A percentile compares a stretch with the other conserved stretches of the same genome.
Evolutionary conservation across 2,888 invertebrate species (phyloP).

Genomic region (Caenorhabditis macrosperma): DNA sequence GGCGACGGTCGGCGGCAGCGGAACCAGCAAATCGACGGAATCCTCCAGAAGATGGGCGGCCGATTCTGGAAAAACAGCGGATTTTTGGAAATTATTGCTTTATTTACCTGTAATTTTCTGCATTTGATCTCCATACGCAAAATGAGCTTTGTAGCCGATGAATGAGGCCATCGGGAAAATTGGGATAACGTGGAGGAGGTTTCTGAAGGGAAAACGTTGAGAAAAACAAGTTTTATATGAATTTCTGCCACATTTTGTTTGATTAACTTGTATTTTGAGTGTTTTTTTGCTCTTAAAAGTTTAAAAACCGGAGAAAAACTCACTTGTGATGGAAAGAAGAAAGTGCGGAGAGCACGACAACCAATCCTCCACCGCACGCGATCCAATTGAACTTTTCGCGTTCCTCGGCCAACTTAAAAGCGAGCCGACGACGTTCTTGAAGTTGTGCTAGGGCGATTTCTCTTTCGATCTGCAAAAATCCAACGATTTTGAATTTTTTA

Average conservation of each 20-base stretch:
- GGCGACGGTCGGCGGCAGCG: conserved; percentile 52
- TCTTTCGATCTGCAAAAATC: conserved; percentile 63
- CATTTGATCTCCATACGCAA: conserved; percentile 67
- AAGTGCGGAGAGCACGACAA: conserved; percentile 56
- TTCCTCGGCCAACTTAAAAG: conserved; percentile 66
- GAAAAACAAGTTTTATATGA: too few relatives aligned
- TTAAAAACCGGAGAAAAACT: too few relatives aligned
- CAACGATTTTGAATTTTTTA: neutral
- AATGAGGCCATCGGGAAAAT: conserved; percentile 67
- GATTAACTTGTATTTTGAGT: neutral
- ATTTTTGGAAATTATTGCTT: too few relatives aligned
- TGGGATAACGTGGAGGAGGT: conserved; percentile 66
- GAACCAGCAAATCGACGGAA: conserved; percentile 54
- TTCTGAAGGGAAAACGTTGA: conserved; percentile 44
- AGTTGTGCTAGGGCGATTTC: conserved; percentile 68
- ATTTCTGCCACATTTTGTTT: neutral
- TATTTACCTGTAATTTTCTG: conserved; percentile 55
- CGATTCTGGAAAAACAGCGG: conserved; percentile 34
- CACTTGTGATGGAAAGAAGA: conserved; percentile 69
- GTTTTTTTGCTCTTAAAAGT: too few relatives aligned
- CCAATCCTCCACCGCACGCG: conserved; percentile 63
- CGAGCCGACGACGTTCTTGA: conserved; percentile 60
- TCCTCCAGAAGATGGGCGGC: conserved; percentile 54
- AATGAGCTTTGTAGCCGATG: conserved; percentile 69
- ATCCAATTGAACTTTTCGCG: conserved; percentile 66